phyloP scores from a whole-genome alignment of 2,797 vertebrate genomes.

The Petrocephalus schoutedeni region DNA sequence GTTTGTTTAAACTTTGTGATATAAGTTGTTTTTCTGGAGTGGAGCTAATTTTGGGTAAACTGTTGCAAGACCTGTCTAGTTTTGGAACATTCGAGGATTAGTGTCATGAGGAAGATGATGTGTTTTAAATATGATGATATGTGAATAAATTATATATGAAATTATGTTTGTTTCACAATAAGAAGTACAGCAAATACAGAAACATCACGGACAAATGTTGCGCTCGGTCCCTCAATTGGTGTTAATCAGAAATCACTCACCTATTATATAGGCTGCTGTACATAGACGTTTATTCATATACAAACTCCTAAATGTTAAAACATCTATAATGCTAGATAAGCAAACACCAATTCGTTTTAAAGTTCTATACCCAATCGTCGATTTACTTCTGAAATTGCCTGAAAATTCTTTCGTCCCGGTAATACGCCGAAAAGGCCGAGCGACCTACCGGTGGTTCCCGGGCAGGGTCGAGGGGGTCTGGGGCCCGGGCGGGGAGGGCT shows the following conservation, averaged over 20 bases:
- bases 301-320: background rate
- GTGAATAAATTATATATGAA: slow-evolving; percentile 17
- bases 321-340: background rate
- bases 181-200: background rate
- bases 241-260: background rate
- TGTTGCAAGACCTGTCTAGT: background rate
- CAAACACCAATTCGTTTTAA: background rate
- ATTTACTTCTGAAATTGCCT: background rate
- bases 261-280: background rate
- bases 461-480: background rate
- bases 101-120: background rate
- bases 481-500: background rate
- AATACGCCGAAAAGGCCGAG: background rate
- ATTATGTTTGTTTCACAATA: background rate
- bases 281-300: background rate
- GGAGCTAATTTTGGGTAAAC: background rate
- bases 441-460: background rate
- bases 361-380: background rate
- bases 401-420: background rate
- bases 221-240: background rate
- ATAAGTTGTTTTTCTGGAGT: background rate
- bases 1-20: background rate
- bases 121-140: background rate
- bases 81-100: background rate
- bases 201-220: background rate